A percentile compares a stretch with the other conserved stretches of the same genome.
phyloP scores from a whole-genome alignment of 2,888 invertebrate species.

The Furcula furcula region DNA sequence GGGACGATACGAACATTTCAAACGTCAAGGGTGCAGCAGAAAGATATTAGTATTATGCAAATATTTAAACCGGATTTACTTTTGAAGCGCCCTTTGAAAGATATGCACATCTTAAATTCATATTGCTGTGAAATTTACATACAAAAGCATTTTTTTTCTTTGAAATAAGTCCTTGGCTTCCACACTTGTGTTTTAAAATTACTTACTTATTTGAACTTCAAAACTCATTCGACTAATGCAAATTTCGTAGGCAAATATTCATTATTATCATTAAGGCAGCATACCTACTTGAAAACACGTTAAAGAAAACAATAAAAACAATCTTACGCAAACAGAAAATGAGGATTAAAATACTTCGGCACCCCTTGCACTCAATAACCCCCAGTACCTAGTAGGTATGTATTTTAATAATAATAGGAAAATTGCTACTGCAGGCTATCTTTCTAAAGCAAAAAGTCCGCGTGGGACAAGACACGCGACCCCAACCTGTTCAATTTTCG shows the following conservation, averaged over 20 bases:
- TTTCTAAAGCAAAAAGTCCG: slow-evolving; percentile 48
- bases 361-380: slow-evolving; percentile 45
- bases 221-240: background rate
- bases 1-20: too few species aligned
- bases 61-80: slow-evolving; percentile 15
- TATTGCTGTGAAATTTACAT: background rate
- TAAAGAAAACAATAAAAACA: slow-evolving; percentile 37
- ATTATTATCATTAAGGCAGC: slow-evolving; percentile 26
- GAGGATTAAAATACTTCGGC: slow-evolving; percentile 52
- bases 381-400: slow-evolving; percentile 17
- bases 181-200: too few species aligned
- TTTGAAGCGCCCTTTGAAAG: background rate
- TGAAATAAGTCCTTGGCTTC: background rate
- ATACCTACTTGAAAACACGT: slow-evolving; percentile 22
- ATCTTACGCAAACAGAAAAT: slow-evolving; percentile 55
- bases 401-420: slow-evolving; percentile 62
- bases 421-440: slow-evolving; percentile 69
- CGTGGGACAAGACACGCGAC: slow-evolving; percentile 60
- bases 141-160: background rate
- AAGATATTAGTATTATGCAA: slow-evolving; percentile 18
- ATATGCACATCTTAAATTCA: background rate
- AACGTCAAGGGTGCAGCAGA: slow-evolving; percentile 10
- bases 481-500: slow-evolving; percentile 21
- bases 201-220: too few species aligned
- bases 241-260: background rate